Base-by-base conservation (phyloP, 2,888 invertebrate genomes). In the Autographa gamma region DNA sequence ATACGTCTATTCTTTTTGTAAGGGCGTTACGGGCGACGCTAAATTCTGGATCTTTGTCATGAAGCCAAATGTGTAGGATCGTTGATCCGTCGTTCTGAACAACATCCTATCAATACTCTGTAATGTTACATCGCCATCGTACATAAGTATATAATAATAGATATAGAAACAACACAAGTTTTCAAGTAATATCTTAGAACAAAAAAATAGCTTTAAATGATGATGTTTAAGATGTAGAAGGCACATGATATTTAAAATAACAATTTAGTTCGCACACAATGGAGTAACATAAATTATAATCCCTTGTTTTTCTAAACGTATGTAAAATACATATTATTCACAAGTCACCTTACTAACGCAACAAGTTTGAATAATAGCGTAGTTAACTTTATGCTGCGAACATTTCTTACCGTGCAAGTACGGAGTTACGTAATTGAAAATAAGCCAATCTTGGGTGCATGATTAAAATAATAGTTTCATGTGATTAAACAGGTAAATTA, bases 351-450 rank as follows among this genome's bases (percentile, higher is more conserved):
- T 65, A 19, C n/a, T 41, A 25, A 14, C 41, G 48, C 31, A 52
- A 34, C 48, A 14, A 62, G 41, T 19, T 48, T 48, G 14, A n/a
- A n/a, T 48, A 38, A 60, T 8, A n/a, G 31, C 62, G 52, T 31
- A n/a, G 25, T 25, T n/a, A 0, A 38, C 18, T 25, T 48, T 56
- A 41, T 67, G 60, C 60, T 67, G 41, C 71, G 71, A 69, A 58
- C 11, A 68, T 58, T 5, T 38, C 38, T 48, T 58, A 58, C 1
- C 68, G 65, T 69, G 69, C 62, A 65, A 72, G 66, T 75, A 41
- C 56, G 63, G 25, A 8, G 69, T 84, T 84, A 84, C 69, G 73
- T 82, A 71, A 74, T 60, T 54, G 19, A 73, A 72, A 74, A 65
- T 69, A 4, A 56, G 14, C 16, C 25, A 69, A 65, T 13, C 38